A percentile compares a stretch with the other conserved stretches of the same genome.
phyloP scores from a whole-genome alignment of 2,888 invertebrate species.

The Macrosoma leucophasiata region DNA sequence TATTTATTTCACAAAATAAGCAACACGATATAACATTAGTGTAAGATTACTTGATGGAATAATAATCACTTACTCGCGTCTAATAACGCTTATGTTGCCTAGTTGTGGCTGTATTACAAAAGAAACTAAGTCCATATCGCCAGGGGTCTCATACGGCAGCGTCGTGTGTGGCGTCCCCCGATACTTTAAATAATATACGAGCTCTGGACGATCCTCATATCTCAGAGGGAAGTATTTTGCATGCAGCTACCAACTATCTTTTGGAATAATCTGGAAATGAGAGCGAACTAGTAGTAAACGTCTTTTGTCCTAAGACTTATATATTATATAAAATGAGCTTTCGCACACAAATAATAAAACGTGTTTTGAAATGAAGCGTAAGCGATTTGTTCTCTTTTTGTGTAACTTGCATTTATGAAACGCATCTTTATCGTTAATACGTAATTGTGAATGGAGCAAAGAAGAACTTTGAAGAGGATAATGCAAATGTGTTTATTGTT shows the following conservation, averaged over 20 bases:
- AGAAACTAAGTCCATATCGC: too few species aligned
- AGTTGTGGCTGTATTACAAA: too few species aligned
- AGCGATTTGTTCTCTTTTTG: too few species aligned
- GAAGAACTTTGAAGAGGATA: constrained; percentile 44
- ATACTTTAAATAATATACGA: constrained; percentile 62
- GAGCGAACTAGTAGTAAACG: constrained; percentile 38
- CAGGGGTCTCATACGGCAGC: constrained; percentile 36
- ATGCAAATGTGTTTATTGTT: constrained; percentile 39
- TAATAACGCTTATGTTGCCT: too few species aligned
- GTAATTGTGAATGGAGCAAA: constrained; percentile 54
- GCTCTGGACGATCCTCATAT: constrained; percentile 61
- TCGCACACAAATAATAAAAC: too few species aligned
- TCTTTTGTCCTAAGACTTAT: constrained; percentile 23
- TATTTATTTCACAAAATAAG: too few species aligned
- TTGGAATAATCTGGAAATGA: constrained; percentile 65
- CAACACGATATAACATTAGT: too few species aligned
- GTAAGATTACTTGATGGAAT: too few species aligned
- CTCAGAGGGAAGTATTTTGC: constrained; percentile 71
- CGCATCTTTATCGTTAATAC: constrained; percentile 64
- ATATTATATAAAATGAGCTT: too few species aligned
- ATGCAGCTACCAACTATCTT: constrained; percentile 67
- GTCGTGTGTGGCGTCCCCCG: constrained; percentile 63
- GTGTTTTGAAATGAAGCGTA: too few species aligned
- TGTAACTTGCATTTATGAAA: too few species aligned
- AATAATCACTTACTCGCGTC: too few species aligned